Evolutionary conservation across 2,113 vertebrate species (phyloP), one percentile per base, ranked within the genome.

Genomic region (Ailurus styani): DNA sequence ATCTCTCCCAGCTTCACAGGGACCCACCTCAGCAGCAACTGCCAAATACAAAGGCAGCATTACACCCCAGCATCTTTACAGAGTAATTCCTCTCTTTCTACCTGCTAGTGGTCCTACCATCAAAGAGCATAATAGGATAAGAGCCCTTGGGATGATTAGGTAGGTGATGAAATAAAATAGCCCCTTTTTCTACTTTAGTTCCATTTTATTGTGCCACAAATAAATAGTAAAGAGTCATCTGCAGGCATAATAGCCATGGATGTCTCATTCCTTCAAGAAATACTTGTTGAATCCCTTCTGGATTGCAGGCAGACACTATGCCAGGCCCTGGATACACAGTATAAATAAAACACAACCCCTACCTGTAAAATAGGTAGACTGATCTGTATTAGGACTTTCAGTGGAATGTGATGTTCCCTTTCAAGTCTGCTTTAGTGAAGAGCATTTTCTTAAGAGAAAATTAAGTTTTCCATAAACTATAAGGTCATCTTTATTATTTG

Each of bases 111-210:
- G 7, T 79, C 7, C 9, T 60, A 72, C 34, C 60, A 83, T 88
- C 60, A 77, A 86, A 60, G 45, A 72, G 0, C 6, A 21, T 66
- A 50, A 78, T 21, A 68, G 12, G 11, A n/a, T 31, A 78, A 95
- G 66, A 82, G 37, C 21, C 66, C 13, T 45, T 40, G n/a, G 10
- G 18, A 52, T 54, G 40, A 93, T 54, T 23, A 88, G n/a, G 34
- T 11, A 88, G 54, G 5, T 73, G 84, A 90, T 93, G 70, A 94
- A 91, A 87, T 81, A 78, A 93, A 94, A 55, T 29, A 60, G 83
- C n/a, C 31, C 1, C 77, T 60, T 97, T 97, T 27, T 97, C 60
- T 90, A 82, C 20, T 50, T 72, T 52, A 79, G 87, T 12, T 72
- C 29, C 47, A 20, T 42, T 85, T 87, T 92, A 15, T 37, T 54